Base-by-base conservation (phyloP, 2,113 vertebrate species). In the Cebus imitator region DNA sequence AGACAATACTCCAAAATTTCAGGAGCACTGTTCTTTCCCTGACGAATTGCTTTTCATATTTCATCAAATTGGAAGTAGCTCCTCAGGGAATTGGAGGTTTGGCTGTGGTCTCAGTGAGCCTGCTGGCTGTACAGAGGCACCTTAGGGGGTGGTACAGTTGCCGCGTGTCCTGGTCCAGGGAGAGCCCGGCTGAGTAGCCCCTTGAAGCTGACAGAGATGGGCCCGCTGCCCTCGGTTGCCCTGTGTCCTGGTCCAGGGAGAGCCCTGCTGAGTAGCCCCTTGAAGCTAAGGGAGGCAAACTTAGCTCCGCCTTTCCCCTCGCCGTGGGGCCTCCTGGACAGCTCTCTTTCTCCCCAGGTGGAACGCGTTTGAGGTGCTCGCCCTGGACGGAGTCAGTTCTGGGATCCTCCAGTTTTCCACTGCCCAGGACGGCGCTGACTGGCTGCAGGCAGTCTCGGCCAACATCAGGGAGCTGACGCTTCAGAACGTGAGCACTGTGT, bases 321-420 rank as follows among this genome's bases (percentile, higher is more conserved):
- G 5, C 61, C 6, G 11, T 5, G 43, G 5, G 40, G 89, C 91
- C 86, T 97, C 97, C 92, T 96, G 96, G 97, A 97, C 0, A 94
- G 95, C 61, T 91, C 50, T 40, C 50, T 35, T 97, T 94, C 97
- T 94, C 98, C 98, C 91, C 98, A 99, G 99, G 99, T 99, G 98
- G 97, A 99, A 99, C 97, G 99, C 99, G 95, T 99, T 99, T 98
- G 99, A 99, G 98, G 99, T 99, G 83, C 98, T 99, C 96, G 98
- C 99, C 97, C 98, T 99, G 97, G 99, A 99, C 97, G 99, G 99
- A 98, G 98, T 98, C 97, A 98, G 99, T 98, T 98, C 99, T 96
- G 99, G 99, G 92, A 98, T 99, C 98, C 99, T 99, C 94, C 99
- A 99, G 98, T 99, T 99, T 98, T 99, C 99, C 98, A 99, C 99